A percentile compares a stretch with the other conserved stretches of the same genome.
Evolutionary conservation across 2,888 invertebrate genomes (phyloP).

Genomic region (Yponomeuta plumbellus): DNA sequence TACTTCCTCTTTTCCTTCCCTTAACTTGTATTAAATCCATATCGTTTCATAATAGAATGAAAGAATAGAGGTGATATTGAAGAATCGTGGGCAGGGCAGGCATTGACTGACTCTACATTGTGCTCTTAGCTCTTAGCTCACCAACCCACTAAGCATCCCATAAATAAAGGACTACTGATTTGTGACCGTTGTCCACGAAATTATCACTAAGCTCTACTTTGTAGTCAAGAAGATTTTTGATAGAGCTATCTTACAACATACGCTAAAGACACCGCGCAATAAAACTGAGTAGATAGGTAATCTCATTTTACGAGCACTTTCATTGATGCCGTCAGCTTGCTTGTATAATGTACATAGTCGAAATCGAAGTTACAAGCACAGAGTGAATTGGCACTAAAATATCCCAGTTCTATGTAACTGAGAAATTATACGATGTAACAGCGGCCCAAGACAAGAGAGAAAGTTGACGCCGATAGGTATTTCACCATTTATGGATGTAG

Average conservation of each 20-base stretch:
- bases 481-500: neutral
- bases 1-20: no score
- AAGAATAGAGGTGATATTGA: no score
- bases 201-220: neutral
- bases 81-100: no score
- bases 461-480: neutral
- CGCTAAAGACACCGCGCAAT: neutral
- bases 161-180: no score
- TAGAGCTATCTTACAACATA: neutral
- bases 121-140: no score
- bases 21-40: no score
- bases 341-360: neutral
- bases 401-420: neutral
- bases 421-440: neutral
- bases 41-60: no score
- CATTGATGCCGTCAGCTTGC: neutral
- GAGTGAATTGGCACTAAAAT: neutral
- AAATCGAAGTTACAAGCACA: neutral
- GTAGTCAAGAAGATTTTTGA: neutral
- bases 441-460: neutral
- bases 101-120: no score
- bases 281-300: neutral
- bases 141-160: no score
- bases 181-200: no score
- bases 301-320: neutral